These are phyloP conservation scores for Nesogale talazaci DNA, from an alignment of 2,113 vertebrate genomes.

Conservation along the genomic window DNA sequence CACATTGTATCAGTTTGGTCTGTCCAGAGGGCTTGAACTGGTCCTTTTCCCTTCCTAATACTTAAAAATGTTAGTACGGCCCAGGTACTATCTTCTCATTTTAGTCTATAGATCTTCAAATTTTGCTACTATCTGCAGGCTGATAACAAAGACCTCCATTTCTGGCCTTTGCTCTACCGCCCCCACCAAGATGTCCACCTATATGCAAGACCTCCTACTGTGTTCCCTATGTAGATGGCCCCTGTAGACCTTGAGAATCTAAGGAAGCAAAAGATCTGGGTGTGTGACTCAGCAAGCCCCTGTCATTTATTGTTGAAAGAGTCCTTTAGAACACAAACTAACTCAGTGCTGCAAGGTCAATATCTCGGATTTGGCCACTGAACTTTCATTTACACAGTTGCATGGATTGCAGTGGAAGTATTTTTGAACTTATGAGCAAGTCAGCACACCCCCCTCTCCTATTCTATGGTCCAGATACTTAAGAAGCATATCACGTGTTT, in stretches of 20 bases:
- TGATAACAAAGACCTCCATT: too few relatives aligned
- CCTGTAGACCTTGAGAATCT: neutral
- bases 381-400: neutral
- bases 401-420: neutral
- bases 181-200: too few relatives aligned
- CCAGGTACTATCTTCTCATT: neutral
- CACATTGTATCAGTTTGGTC: neutral
- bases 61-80: neutral
- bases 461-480: neutral
- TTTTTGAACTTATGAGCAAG: too few relatives aligned
- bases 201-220: neutral
- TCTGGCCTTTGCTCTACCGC: too few relatives aligned
- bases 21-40: neutral
- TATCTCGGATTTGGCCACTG: neutral
- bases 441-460: neutral
- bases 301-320: neutral
- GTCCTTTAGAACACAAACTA: neutral
- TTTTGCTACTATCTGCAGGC: neutral
- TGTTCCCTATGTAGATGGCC: neutral
- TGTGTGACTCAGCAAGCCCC: neutral
- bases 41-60: neutral
- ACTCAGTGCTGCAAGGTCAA: neutral
- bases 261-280: neutral
- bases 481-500: neutral
- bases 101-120: neutral